phyloP scores from a whole-genome alignment of 1,140 invertebrate genomes.

The Holotrichia oblita region DNA sequence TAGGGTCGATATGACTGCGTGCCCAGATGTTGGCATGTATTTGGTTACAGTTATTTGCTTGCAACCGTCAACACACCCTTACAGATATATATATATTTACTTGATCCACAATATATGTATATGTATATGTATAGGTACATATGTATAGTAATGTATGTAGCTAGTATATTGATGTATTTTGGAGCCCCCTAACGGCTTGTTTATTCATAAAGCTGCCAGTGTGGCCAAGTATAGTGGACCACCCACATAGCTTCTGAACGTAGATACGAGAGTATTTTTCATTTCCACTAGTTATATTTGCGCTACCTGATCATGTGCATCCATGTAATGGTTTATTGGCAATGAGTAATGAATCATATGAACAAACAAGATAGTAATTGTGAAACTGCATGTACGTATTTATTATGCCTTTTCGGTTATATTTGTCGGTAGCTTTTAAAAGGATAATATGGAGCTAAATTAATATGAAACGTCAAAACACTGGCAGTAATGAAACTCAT shows the following conservation, averaged over 20 bases:
- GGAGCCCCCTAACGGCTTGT: constrained; percentile 18
- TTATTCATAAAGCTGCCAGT: constrained; percentile 19
- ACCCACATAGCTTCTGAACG: constrained; percentile 5
- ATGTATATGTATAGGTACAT: too few species aligned
- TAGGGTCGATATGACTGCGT: constrained; percentile 13
- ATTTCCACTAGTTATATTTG: neutral
- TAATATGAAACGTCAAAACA: too few species aligned
- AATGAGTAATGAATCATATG: constrained; percentile 4
- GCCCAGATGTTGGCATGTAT: constrained; percentile 24
- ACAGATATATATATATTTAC: constrained; percentile 11
- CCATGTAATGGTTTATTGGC: constrained; percentile 19
- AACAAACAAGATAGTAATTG: constrained; percentile 1
- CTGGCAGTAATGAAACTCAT: too few species aligned
- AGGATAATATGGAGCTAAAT: too few species aligned
- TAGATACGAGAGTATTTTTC: constrained; percentile 12
- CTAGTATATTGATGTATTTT: constrained; percentile 19
- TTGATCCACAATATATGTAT: neutral
- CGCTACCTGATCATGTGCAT: neutral
- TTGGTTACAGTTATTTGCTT: constrained; percentile 33
- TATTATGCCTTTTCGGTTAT: too few species aligned
- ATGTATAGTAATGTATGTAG: too few species aligned
- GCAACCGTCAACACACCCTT: constrained; percentile 28
- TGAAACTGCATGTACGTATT: neutral
- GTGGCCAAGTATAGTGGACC: constrained; percentile 3
- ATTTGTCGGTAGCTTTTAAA: too few species aligned